Conservation (phyloP, 2,888 invertebrate genomes). For the Agrenia bidenticulata region DNA sequence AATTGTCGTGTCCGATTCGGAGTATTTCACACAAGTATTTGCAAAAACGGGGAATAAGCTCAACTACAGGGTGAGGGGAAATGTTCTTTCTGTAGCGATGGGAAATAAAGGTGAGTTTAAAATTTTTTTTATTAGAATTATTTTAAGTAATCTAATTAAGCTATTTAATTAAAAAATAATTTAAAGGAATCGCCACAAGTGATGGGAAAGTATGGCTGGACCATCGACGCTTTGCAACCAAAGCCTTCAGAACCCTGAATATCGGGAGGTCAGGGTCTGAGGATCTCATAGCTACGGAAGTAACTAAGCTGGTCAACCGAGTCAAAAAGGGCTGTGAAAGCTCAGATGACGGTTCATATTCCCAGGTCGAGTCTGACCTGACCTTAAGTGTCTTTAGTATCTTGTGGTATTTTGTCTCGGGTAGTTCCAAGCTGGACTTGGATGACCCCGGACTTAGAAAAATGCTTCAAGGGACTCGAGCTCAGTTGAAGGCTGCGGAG, state of each 20-base stretch:
- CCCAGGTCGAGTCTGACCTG: background rate
- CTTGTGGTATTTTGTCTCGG: background rate
- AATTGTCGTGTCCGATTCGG: background rate
- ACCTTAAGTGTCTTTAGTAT: background rate
- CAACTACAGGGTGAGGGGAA: background rate
- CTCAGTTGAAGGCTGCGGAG: background rate
- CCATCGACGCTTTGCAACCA: background rate
- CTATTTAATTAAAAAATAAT: background rate
- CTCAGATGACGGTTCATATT: too few species aligned
- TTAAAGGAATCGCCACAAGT: constrained; percentile 4
- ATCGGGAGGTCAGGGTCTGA: background rate
- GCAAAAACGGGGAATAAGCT: constrained; percentile 1
- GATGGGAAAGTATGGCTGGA: constrained; percentile 2
- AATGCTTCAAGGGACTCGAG: background rate
- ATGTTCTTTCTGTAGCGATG: background rate
- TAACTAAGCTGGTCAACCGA: background rate
- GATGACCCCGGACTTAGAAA: background rate
- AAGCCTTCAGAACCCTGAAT: background rate
- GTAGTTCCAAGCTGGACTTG: background rate
- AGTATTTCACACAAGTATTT: background rate
- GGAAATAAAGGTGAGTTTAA: background rate
- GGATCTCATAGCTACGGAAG: background rate
- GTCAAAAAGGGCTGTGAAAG: background rate
- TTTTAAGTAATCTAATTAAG: too few species aligned
- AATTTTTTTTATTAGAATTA: too few species aligned